Base-by-base conservation (phyloP, 2,113 vertebrate genomes). In the Passer montanus region DNA sequence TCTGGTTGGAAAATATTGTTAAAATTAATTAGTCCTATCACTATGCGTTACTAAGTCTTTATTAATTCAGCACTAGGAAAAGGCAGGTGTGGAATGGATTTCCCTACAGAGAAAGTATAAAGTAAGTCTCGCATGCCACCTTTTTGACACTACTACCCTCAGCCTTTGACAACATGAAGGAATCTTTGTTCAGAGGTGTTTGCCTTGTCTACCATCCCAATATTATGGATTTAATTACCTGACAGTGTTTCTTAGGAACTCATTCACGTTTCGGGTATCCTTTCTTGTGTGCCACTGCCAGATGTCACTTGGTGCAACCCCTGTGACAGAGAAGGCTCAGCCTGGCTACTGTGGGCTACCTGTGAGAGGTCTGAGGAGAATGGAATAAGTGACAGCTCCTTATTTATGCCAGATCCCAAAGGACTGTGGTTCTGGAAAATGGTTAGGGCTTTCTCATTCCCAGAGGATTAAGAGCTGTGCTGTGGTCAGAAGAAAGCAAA, bases 61-160 rank as follows among this genome's bases (percentile, higher is more conserved):
- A 43, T 11, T 79, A 78, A n/a, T 74, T 46, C 35, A 31, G 8
- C 16, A 27, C 12, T n/a, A 47, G 14, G 26, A 60, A 78, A 88
- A 60, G 18, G 15, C 13, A 24, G 0, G 0, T 60, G 30, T 50
- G 20, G 41, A 89, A 74, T 50, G 17, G 24, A 41, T 46, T 24
- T 59, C 30, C 10, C 22, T 63, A 13, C 69, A 43, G 37, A 33
- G 50, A 4, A 11, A 23, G 12, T 41, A 33, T 41, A 18, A 86
- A 60, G 10, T 37, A 69, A 66, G 31, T 64, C 41, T 64, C 28
- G 33, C 3, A 3, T 44, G 72, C 26, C 41, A 86, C 6, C 7
- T 28, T 90, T 76, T 67, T 84, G 70, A n/a, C n/a, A 18, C 10
- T 43, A 17, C 20, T 2, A 0, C 0, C 0, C 62, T 79, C 52